A percentile compares a stretch with the other conserved stretches of the same genome.
Evolutionary conservation across 2,888 invertebrate species (phyloP).

Genomic region (Idaea straminata): DNA sequence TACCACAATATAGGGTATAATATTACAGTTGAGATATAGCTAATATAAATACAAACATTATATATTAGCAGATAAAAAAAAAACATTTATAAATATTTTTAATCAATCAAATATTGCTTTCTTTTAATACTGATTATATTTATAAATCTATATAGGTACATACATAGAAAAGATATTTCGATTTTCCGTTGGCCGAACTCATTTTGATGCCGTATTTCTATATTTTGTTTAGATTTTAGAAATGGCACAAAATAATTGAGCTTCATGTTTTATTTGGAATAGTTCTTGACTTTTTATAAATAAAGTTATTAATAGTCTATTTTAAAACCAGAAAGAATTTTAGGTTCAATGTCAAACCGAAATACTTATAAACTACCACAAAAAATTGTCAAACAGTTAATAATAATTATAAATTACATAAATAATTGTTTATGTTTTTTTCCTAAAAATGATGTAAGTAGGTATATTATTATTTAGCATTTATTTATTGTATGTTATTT

Average conservation of each 20-base stretch:
- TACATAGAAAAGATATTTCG: conserved; percentile 6
- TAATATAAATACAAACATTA: too few species aligned
- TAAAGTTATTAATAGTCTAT: conserved; percentile 16
- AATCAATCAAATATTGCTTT: neutral
- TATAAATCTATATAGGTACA: conserved; percentile 2
- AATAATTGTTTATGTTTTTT: too few species aligned
- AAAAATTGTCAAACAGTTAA: too few species aligned
- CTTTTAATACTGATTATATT: neutral
- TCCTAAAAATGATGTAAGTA: too few species aligned
- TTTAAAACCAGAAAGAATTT: conserved; percentile 11
- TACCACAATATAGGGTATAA: too few species aligned
- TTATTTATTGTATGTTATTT: too few species aligned
- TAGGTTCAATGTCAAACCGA: too few species aligned
- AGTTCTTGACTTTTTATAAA: conserved; percentile 16
- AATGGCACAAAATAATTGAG: conserved; percentile 35
- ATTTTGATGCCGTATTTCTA: neutral
- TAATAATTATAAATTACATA: too few species aligned
- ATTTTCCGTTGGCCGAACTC: neutral
- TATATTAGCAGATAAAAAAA: neutral
- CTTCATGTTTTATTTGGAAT: conserved; percentile 15
- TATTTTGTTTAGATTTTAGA: conserved; percentile 8
- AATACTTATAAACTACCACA: too few species aligned
- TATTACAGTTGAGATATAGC: too few species aligned
- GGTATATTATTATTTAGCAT: too few species aligned
- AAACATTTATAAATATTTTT: neutral